A percentile compares a stretch with the other conserved stretches of the same genome.
phyloP scores from a whole-genome alignment of 2,113 vertebrate genomes.

The Cryptotis parvus region DNA sequence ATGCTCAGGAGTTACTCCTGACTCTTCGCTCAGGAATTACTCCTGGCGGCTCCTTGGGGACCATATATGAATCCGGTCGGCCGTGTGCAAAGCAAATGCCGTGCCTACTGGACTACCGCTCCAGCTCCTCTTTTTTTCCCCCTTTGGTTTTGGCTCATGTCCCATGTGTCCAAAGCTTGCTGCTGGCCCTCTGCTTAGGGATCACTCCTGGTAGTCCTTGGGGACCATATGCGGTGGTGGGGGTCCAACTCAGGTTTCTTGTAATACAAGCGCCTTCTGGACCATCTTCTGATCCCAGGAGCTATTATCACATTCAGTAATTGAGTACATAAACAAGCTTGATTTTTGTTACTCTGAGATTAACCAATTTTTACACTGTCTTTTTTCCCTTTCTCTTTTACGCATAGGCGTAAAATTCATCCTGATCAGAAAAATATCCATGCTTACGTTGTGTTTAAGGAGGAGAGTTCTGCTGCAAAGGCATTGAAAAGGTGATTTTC shows the following conservation, averaged over 20 bases:
- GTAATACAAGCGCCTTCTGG: background rate
- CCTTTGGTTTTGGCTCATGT: no score
- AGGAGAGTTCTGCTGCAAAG: slow-evolving; percentile 86
- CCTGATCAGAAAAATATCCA: slow-evolving; percentile 93
- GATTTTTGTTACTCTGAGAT: slow-evolving; percentile 34
- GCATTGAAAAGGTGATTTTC: slow-evolving; percentile 91
- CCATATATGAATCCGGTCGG: no score
- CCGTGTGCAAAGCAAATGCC: no score
- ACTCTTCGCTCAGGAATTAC: no score
- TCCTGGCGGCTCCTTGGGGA: no score
- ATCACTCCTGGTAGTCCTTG: no score
- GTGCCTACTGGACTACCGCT: no score
- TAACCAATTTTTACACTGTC: slow-evolving; percentile 22
- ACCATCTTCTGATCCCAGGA: background rate
- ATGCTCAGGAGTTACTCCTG: no score
- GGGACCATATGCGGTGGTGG: background rate
- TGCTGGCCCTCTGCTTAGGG: no score
- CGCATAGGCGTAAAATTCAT: slow-evolving; percentile 91
- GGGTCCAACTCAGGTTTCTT: background rate
- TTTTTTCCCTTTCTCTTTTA: background rate
- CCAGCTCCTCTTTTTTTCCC: no score
- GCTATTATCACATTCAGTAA: background rate
- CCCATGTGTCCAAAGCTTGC: no score
- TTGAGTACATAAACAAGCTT: background rate
- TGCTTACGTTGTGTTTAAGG: slow-evolving; percentile 96